These are phyloP conservation scores for Menura novaehollandiae DNA, from an alignment of 2,113 vertebrate species.

Conservation along the genomic window DNA sequence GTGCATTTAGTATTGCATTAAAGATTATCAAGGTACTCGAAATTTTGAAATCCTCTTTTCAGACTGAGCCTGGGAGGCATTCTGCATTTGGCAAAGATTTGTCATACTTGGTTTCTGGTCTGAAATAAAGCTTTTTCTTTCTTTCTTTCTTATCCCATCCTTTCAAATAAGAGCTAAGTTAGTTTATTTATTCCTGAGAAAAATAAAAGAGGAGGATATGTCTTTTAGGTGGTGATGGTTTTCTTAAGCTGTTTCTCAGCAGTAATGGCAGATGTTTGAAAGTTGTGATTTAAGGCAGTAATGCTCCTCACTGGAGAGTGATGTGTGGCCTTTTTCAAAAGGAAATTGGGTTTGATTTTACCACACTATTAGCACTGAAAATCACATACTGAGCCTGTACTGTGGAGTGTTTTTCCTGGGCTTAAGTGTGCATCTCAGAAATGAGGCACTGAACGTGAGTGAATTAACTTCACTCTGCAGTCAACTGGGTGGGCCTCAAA, in stretches of 20 bases:
- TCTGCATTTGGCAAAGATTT: not conserved
- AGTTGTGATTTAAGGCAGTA: slow-evolving; percentile 11
- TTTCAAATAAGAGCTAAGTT: not conserved
- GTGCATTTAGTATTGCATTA: not conserved
- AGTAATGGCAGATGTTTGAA: not conserved
- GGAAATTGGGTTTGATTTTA: slow-evolving; percentile 27
- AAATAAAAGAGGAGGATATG: not conserved
- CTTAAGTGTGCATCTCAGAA: not conserved
- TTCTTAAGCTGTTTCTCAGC: not conserved
- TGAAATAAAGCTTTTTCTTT: not conserved
- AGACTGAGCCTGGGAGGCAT: not conserved
- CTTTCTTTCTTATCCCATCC: accelerated
- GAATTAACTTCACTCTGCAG: slow-evolving; percentile 32
- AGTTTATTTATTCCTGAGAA: not conserved
- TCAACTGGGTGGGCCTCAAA: not conserved
- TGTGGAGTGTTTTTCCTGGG: not conserved
- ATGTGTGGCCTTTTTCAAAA: not conserved
- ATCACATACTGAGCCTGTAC: not conserved
- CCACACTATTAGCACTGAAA: not conserved
- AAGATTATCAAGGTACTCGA: not conserved
- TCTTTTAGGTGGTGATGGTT: not conserved
- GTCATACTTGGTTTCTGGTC: not conserved
- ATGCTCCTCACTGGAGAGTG: not conserved
- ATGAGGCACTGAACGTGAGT: not conserved
- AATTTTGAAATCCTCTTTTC: not conserved